A percentile compares a stretch with the other conserved stretches of the same genome.
Evolutionary conservation across 2,797 vertebrate species (phyloP).

Genomic region (Galagoides demidoff): DNA sequence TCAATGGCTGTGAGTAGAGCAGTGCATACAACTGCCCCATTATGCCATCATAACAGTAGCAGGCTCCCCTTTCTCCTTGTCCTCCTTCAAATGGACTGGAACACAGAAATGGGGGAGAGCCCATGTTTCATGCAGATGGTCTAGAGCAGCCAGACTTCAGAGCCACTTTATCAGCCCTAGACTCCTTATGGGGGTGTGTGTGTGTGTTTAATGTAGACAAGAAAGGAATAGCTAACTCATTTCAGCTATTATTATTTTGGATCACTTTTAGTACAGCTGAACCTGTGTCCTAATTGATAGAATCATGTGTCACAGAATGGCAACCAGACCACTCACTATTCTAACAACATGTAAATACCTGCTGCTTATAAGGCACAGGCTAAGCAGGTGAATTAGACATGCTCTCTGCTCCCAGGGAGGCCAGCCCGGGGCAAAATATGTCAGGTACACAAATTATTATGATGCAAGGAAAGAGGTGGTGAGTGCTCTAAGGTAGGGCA

Average conservation of each 20-base stretch:
- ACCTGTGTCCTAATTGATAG: not conserved
- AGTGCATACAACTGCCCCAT: not conserved
- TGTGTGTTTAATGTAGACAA: not conserved
- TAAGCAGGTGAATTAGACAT: not conserved
- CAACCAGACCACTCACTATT: not conserved
- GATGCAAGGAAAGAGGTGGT: not conserved
- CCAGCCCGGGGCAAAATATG: not conserved
- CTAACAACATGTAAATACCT: not conserved
- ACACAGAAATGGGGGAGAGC: not conserved
- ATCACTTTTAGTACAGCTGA: not conserved
- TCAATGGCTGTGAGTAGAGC: not conserved
- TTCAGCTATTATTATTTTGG: not conserved
- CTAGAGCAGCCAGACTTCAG: not conserved
- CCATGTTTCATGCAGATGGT: not conserved
- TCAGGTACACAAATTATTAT: not conserved
- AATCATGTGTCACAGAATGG: not conserved
- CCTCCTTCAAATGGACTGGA: not conserved
- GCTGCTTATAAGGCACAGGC: not conserved
- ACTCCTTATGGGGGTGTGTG: not conserved
- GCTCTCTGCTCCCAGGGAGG: not conserved
- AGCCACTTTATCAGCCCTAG: not conserved
- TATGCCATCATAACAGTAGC: not conserved
- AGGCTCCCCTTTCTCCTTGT: not conserved
- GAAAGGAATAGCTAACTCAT: conserved; percentile 11
- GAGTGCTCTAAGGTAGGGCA: not conserved